Conservation (phyloP, 2,888 invertebrate genomes). For the Linyphia triangularis region DNA sequence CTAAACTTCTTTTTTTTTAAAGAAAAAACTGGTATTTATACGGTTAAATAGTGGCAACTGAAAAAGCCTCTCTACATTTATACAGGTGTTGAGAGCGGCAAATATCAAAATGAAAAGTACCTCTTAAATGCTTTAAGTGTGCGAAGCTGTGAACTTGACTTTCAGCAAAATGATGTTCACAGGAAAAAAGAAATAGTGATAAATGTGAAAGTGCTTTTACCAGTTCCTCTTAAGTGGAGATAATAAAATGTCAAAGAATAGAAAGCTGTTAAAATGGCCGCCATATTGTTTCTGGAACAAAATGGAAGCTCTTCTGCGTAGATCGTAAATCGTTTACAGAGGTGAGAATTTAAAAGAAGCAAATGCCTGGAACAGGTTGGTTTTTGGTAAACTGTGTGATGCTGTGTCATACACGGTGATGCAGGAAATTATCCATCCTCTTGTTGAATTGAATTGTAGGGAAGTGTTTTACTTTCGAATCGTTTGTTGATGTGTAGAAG, state of each 20-base stretch:
- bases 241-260: slow-evolving; percentile 58
- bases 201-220: background rate
- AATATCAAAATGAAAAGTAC: background rate
- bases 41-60: too few relatives aligned
- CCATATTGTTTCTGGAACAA: slow-evolving; percentile 1
- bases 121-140: slow-evolving; percentile 10
- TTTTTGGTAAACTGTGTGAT: background rate
- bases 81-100: slow-evolving; percentile 3
- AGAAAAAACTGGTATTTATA: too few relatives aligned
- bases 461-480: too few relatives aligned
- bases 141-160: background rate
- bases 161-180: background rate
- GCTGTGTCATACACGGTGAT: background rate
- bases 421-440: background rate
- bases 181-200: background rate
- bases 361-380: background rate
- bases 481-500: too few relatives aligned
- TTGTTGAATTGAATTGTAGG: background rate
- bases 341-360: background rate
- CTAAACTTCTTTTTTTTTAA: too few relatives aligned
- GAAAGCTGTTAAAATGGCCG: background rate
- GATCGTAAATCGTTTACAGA: slow-evolving; percentile 26
- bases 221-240: background rate
- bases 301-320: background rate
- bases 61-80: slow-evolving; percentile 43